Percentiles rank a stretch among this genome's conserved stretches.
Evolutionary conservation across 2,113 vertebrate genomes (phyloP).

Genomic region (Crypturellus undulatus): DNA sequence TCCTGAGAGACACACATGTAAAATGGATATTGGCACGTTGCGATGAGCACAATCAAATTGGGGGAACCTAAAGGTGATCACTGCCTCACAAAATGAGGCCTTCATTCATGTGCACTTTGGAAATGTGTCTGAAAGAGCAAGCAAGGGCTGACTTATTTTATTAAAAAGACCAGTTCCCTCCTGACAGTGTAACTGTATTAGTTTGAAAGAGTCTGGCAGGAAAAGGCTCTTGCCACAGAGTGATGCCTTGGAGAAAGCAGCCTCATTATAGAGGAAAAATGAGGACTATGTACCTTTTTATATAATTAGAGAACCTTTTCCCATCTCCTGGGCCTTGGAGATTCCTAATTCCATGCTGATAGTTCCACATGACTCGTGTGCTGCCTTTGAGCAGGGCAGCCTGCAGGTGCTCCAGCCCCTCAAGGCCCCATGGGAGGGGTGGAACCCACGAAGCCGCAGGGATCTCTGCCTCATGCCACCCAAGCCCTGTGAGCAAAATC

Average conservation of each 20-base stretch:
- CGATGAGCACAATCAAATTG: fast-evolving
- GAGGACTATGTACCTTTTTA: not conserved
- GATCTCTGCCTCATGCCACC: not conserved
- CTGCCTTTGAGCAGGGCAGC: not conserved
- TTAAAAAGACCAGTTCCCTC: slow-evolving; percentile 4
- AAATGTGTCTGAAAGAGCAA: not conserved
- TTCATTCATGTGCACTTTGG: fast-evolving
- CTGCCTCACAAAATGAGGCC: not conserved
- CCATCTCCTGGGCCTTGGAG: not conserved
- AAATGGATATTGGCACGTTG: fast-evolving
- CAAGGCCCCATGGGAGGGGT: not conserved
- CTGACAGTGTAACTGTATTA: slow-evolving; percentile 12
- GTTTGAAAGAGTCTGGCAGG: slow-evolving; percentile 27
- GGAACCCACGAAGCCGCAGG: not conserved
- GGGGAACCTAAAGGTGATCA: fast-evolving
- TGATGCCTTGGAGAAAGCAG: not conserved
- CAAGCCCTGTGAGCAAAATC: fast-evolving
- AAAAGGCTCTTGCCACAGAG: slow-evolving; percentile 8
- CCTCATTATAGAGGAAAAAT: not conserved
- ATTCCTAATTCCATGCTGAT: not conserved
- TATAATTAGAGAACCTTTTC: not conserved
- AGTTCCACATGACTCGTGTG: not conserved
- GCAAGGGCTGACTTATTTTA: not conserved
- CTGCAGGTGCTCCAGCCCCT: not conserved
- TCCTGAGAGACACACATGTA: not conserved